These are phyloP conservation scores for Sarotherodon lohbergeri DNA, from an alignment of 2,113 vertebrate genomes.

Conservation along the genomic window DNA sequence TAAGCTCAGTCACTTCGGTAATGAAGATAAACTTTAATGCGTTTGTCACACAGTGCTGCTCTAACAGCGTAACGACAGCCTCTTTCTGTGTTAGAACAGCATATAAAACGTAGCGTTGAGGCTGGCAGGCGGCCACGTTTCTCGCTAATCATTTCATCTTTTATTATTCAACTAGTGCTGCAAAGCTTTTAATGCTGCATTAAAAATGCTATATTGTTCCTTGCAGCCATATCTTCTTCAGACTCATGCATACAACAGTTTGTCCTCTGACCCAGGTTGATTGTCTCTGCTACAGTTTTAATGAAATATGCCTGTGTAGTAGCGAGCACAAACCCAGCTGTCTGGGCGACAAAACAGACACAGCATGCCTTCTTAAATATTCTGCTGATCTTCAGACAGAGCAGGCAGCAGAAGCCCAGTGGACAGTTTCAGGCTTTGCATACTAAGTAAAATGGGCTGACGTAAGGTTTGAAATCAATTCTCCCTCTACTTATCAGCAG, in stretches of 20 bases:
- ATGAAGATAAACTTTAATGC: background rate
- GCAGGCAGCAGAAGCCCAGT: background rate
- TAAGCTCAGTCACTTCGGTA: background rate
- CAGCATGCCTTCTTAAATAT: background rate
- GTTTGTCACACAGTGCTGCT: background rate
- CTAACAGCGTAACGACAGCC: background rate
- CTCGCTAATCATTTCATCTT: background rate
- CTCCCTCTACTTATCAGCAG: constrained; percentile 17
- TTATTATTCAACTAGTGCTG: background rate
- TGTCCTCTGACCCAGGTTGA: background rate
- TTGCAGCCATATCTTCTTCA: background rate
- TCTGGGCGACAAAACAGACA: background rate
- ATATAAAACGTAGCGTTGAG: background rate
- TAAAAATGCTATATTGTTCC: background rate
- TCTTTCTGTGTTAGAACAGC: background rate
- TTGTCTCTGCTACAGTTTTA: background rate
- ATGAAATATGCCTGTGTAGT: background rate
- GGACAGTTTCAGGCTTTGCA: background rate
- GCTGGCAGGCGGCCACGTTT: background rate
- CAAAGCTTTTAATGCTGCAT: background rate
- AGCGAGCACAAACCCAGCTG: background rate
- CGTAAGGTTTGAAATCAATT: constrained; percentile 30
- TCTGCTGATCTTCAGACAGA: background rate
- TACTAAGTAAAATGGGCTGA: constrained; percentile 9
- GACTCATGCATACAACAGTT: background rate